Percentiles rank a stretch among this genome's conserved stretches.
Conservation (phyloP, 2,888 invertebrate genomes). For the Andricus quercusramuli region DNA sequence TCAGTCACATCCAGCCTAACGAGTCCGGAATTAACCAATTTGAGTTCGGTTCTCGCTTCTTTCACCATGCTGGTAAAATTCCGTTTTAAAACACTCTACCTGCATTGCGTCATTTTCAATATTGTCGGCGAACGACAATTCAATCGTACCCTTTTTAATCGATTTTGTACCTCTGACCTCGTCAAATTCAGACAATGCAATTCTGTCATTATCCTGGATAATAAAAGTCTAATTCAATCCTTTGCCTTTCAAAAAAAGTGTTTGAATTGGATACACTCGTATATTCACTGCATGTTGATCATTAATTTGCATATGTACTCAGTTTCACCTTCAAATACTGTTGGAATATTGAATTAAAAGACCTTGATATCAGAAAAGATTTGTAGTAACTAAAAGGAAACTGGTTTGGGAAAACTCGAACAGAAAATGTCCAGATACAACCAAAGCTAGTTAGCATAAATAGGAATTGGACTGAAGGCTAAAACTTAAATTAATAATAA, state of each 20-base stretch:
- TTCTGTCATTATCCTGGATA: background rate
- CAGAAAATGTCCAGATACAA: conserved; percentile 2
- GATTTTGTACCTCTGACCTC: conserved; percentile 1
- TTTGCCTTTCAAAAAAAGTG: background rate
- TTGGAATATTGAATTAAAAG: background rate
- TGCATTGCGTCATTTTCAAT: conserved; percentile 15
- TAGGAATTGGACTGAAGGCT: background rate
- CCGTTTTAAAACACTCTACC: background rate
- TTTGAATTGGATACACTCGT: background rate
- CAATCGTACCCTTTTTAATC: conserved; percentile 5
- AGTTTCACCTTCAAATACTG: background rate
- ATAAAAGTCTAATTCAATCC: background rate
- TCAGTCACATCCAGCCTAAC: conserved; percentile 58
- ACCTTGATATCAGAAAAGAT: conserved; percentile 1
- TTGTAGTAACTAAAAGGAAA: background rate
- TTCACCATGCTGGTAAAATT: conserved; percentile 12
- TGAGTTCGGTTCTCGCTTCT: conserved; percentile 28
- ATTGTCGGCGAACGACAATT: background rate
- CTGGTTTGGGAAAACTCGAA: background rate
- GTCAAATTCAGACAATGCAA: conserved; percentile 1
- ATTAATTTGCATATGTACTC: background rate
- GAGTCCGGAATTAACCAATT: conserved; percentile 57
- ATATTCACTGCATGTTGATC: background rate
- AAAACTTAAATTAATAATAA: conserved; percentile 48
- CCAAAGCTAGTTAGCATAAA: conserved; percentile 27